phyloP scores from a whole-genome alignment of 2,113 vertebrate genomes.

The Pristiophorus japonicus region DNA sequence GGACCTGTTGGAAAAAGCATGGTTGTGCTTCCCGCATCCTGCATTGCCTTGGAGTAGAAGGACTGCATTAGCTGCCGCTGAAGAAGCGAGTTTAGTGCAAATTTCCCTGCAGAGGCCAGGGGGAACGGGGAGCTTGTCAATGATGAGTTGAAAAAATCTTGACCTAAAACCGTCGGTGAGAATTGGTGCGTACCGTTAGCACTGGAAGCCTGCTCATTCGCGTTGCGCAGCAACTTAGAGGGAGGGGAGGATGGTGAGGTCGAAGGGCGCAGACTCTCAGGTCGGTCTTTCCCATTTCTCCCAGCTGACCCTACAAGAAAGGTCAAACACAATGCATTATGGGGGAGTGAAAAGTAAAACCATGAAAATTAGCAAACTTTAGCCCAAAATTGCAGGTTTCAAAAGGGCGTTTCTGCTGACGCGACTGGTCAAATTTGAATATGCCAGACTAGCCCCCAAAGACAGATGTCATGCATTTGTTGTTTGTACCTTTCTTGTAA shows the following conservation, averaged over 20 bases:
- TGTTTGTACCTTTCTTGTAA: conserved; percentile 99
- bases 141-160: conserved; percentile 89
- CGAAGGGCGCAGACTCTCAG: conserved; percentile 70
- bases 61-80: conserved; percentile 95
- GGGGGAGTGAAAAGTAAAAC: conserved; percentile 79
- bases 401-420: conserved; percentile 62
- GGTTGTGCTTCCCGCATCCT: conserved; percentile 87
- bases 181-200: conserved; percentile 90
- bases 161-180: conserved; percentile 88
- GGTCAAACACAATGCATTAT: conserved; percentile 99
- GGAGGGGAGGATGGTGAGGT: conserved; percentile 65
- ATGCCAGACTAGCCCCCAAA: conserved; percentile 73
- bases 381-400: conserved; percentile 63
- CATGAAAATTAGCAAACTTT: conserved; percentile 34
- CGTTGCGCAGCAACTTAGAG: conserved; percentile 75
- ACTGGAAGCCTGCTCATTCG: conserved; percentile 73
- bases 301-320: conserved; percentile 99
- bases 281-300: conserved; percentile 93
- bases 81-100: conserved; percentile 95
- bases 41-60: conserved; percentile 97
- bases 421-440: conserved; percentile 56
- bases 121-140: conserved; percentile 72
- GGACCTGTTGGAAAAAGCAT: conserved; percentile 85
- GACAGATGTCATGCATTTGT: conserved; percentile 98
- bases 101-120: conserved; percentile 89